These are phyloP conservation scores for Ploceus nigricollis DNA, from an alignment of 2,113 vertebrate genomes.

Conservation along the genomic window DNA sequence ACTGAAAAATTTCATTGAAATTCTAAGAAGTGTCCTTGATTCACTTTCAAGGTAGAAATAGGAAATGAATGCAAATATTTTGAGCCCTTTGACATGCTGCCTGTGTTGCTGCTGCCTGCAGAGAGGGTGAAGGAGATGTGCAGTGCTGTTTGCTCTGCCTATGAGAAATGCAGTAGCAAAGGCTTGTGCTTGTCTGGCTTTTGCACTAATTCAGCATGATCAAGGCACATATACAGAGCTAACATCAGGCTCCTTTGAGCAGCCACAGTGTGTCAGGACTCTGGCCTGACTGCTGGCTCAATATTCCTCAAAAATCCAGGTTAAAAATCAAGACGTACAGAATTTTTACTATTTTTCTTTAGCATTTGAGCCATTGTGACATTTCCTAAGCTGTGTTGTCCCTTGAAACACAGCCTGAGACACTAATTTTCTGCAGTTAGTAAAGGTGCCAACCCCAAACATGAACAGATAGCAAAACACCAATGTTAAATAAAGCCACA, in stretches of 20 bases:
- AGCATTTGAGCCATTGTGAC: not conserved
- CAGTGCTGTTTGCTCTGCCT: not conserved
- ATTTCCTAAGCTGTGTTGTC: not conserved
- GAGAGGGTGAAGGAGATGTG: not conserved
- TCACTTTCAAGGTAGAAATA: not conserved
- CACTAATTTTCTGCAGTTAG: not conserved
- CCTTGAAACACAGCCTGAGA: not conserved
- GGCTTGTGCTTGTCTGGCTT: not conserved
- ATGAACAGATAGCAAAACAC: not conserved
- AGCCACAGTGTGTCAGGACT: not conserved
- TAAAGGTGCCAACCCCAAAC: not conserved
- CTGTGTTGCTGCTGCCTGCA: fast-evolving
- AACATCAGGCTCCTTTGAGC: not conserved
- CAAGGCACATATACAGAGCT: not conserved
- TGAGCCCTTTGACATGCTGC: not conserved
- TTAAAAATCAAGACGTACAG: not conserved
- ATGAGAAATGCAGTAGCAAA: not conserved
- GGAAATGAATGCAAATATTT: not conserved
- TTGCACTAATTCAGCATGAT: not conserved
- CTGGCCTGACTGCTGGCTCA: not conserved
- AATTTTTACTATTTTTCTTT: not conserved
- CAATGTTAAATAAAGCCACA: not conserved
- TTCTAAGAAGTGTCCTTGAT: not conserved
- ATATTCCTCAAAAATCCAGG: not conserved
- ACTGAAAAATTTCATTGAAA: not conserved